phyloP scores from a whole-genome alignment of 1,140 invertebrate genomes.

The Cydia splendana region DNA sequence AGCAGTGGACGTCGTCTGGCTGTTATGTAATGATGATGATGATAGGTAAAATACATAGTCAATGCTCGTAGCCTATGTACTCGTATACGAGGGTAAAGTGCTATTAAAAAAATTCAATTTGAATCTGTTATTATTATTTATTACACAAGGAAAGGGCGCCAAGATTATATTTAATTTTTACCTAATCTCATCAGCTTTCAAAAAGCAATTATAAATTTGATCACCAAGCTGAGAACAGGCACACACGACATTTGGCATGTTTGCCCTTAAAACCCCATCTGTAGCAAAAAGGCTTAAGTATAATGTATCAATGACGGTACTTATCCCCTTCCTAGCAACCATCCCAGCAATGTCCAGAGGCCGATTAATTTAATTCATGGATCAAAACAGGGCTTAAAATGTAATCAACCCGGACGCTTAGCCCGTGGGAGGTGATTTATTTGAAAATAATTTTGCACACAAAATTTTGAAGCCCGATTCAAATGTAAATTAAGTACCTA shows the following conservation, averaged over 20 bases:
- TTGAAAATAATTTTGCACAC: neutral
- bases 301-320: neutral
- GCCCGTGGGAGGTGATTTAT: constrained; percentile 4
- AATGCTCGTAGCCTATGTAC: too few relatives aligned
- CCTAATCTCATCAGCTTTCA: neutral
- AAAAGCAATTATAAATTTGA: neutral
- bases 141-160: too few relatives aligned
- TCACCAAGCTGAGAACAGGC: neutral
- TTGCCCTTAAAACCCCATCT: neutral
- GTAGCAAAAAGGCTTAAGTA: neutral
- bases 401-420: constrained; percentile 22
- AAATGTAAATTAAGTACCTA: neutral
- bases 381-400: constrained; percentile 26
- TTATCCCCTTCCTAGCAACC: neutral
- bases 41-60: too few relatives aligned
- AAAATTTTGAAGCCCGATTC: neutral
- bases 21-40: too few relatives aligned
- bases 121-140: too few relatives aligned
- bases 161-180: too few relatives aligned
- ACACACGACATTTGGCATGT: neutral
- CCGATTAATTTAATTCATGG: constrained; percentile 8
- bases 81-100: too few relatives aligned
- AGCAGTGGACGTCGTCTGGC: too few relatives aligned
- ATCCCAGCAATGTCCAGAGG: neutral
- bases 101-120: too few relatives aligned